Evolutionary conservation across 1,140 invertebrate genomes (phyloP).

Genomic region (Cotesia chilonis): DNA sequence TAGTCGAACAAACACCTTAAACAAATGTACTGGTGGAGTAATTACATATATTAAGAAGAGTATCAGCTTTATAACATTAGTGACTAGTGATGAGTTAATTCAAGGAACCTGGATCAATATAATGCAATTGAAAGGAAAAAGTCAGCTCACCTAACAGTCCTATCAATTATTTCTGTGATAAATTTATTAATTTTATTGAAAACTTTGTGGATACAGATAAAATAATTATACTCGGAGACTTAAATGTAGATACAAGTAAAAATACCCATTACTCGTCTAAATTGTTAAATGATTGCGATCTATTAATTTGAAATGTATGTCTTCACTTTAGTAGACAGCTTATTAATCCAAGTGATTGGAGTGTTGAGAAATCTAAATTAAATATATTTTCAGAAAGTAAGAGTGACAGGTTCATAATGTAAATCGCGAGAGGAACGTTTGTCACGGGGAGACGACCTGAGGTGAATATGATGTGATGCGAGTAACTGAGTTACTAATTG

Average conservation of each 20-base stretch:
- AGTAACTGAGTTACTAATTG: slow-evolving; percentile 65
- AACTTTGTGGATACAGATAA: slow-evolving; percentile 18
- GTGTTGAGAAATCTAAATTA: background rate
- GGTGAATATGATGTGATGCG: slow-evolving; percentile 62
- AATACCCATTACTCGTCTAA: too few species aligned
- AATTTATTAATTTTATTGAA: slow-evolving; percentile 8
- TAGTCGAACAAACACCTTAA: slow-evolving; percentile 23
- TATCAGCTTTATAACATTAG: background rate
- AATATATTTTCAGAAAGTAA: background rate
- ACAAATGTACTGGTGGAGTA: slow-evolving; percentile 24
- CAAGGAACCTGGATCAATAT: slow-evolving; percentile 22
- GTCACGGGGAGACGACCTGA: slow-evolving; percentile 20
- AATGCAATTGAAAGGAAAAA: slow-evolving; percentile 6
- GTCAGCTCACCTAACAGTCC: slow-evolving; percentile 1
- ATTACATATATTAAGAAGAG: slow-evolving; percentile 22
- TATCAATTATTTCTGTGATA: slow-evolving; percentile 27
- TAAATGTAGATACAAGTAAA: too few species aligned
- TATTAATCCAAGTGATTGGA: too few species aligned
- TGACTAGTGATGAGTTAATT: background rate
- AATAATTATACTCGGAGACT: slow-evolving; percentile 10
- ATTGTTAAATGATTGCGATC: too few species aligned
- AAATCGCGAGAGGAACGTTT: background rate
- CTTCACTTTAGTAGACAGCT: too few species aligned
- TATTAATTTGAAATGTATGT: too few species aligned
- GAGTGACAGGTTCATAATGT: background rate